These are phyloP conservation scores for Rhyzopertha dominica DNA, from an alignment of 1,140 invertebrate genomes.

Conservation along the genomic window DNA sequence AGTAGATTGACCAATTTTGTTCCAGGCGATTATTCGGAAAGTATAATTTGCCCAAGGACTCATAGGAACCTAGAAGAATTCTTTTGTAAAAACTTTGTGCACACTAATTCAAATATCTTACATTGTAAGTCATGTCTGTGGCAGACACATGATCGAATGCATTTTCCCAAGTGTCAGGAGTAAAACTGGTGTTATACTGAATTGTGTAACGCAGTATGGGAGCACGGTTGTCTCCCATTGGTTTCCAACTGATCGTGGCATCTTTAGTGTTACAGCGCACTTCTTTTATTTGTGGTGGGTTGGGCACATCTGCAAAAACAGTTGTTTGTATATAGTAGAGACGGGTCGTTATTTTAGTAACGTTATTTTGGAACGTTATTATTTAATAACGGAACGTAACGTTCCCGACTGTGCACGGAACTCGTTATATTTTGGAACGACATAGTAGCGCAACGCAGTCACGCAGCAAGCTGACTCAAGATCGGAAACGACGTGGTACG, in stretches of 20 bases:
- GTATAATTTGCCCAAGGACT: slow-evolving; percentile 95
- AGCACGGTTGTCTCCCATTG: slow-evolving; percentile 89
- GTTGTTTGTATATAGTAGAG: slow-evolving; percentile 1
- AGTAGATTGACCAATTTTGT: slow-evolving; percentile 86
- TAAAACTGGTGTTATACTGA: slow-evolving; percentile 92
- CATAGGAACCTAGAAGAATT: slow-evolving; percentile 57
- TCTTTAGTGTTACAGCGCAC: slow-evolving; percentile 66
- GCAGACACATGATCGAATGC: slow-evolving; percentile 70
- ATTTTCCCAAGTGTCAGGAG: slow-evolving; percentile 85
- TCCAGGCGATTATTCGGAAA: slow-evolving; percentile 88
- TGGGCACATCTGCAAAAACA: slow-evolving; percentile 74
- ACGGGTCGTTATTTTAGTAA: too few species aligned
- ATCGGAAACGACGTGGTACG: too few species aligned
- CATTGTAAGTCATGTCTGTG: slow-evolving; percentile 69
- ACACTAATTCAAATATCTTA: slow-evolving; percentile 26
- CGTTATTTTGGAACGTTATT: too few species aligned
- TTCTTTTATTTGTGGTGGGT: slow-evolving; percentile 67
- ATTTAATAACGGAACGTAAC: too few species aligned
- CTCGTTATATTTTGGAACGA: too few species aligned
- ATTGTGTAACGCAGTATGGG: slow-evolving; percentile 89
- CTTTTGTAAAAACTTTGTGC: too few species aligned
- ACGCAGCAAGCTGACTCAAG: too few species aligned
- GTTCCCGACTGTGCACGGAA: too few species aligned
- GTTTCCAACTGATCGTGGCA: slow-evolving; percentile 76
- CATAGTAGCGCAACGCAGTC: too few species aligned